phyloP scores from a whole-genome alignment of 2,797 vertebrate genomes.

The Syngnathus rostellatus region DNA sequence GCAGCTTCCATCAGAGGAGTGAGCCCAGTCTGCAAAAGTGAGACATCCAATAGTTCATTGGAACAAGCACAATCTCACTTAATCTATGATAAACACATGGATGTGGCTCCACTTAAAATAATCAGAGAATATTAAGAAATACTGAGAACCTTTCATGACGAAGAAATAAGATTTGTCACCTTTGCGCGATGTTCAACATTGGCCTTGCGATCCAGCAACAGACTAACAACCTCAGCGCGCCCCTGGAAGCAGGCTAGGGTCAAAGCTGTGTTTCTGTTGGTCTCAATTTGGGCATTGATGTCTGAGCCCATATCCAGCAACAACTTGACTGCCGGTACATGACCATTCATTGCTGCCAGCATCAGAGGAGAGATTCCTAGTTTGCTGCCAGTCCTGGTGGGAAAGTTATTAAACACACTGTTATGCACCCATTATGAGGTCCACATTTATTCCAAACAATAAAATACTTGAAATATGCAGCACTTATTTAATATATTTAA shows the following conservation, averaged over 20 bases:
- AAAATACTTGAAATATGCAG: neutral
- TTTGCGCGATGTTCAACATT: conserved; percentile 98
- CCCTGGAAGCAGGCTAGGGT: conserved; percentile 98
- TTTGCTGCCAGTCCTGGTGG: conserved; percentile 90
- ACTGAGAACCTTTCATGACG: neutral
- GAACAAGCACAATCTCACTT: neutral
- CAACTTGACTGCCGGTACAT: conserved; percentile 93
- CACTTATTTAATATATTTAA: neutral
- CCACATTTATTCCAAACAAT: neutral
- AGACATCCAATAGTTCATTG: conserved; percentile 7
- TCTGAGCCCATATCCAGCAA: conserved; percentile 98
- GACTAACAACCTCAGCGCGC: conserved; percentile 94
- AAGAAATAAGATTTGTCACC: conserved; percentile 58
- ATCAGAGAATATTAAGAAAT: neutral
- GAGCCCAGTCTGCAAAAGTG: conserved; percentile 80
- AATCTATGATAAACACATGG: neutral
- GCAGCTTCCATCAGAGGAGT: conserved; percentile 98
- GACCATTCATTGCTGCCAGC: conserved; percentile 98
- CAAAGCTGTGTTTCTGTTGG: conserved; percentile 96
- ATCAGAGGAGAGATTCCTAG: conserved; percentile 96
- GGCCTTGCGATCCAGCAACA: conserved; percentile 94
- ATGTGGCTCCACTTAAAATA: neutral
- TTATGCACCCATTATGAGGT: neutral
- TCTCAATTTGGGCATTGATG: conserved; percentile 98
- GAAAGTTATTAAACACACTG: neutral